These are phyloP conservation scores for Megaceryle torquata DNA, from an alignment of 2,113 vertebrate species.

Conservation along the genomic window DNA sequence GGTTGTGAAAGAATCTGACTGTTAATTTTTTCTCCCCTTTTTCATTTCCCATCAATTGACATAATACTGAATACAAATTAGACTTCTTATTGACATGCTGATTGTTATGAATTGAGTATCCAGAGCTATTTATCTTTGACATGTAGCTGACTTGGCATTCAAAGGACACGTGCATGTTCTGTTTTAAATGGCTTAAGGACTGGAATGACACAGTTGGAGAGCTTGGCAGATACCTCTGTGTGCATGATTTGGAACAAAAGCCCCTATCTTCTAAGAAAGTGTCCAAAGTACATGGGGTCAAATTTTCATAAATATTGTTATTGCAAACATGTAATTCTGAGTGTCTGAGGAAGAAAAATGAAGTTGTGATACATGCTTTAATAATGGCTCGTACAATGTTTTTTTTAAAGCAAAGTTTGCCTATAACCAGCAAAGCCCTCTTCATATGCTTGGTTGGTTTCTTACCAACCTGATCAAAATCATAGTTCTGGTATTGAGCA, in stretches of 20 bases:
- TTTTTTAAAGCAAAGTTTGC: background rate
- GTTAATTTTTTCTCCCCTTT: no score
- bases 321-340: background rate
- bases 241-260: slow-evolving; percentile 21
- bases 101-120: background rate
- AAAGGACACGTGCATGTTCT: slow-evolving; percentile 4
- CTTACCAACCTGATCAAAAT: background rate
- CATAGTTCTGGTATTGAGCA: background rate
- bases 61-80: background rate
- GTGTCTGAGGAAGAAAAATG: background rate
- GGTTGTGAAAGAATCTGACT: background rate
- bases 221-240: background rate
- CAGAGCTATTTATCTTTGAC: slow-evolving; percentile 4
- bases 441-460: background rate
- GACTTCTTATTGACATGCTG: background rate
- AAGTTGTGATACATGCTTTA: background rate
- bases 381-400: background rate
- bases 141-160: background rate
- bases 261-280: background rate
- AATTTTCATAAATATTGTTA: slow-evolving; percentile 13
- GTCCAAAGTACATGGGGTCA: background rate
- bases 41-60: fast-evolving
- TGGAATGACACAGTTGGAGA: slow-evolving; percentile 34
- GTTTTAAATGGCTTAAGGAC: slow-evolving; percentile 41
- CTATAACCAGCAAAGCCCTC: background rate